These are phyloP conservation scores for Antheraea assamensis DNA, from an alignment of 2,888 invertebrate species.

Conservation along the genomic window DNA sequence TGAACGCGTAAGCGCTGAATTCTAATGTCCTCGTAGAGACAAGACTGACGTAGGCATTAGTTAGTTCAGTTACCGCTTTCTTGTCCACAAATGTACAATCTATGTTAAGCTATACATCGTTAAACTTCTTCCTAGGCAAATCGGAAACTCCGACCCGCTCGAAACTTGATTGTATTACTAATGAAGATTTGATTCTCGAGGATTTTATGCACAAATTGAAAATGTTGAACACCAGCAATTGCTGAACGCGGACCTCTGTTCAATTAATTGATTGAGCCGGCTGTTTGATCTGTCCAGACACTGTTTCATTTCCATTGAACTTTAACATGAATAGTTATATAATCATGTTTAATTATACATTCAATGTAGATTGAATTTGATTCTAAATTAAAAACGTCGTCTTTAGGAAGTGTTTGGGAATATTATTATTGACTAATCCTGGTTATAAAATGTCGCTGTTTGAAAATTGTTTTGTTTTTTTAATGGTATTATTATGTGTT, in stretches of 20 bases:
- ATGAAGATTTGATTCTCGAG: conserved; percentile 58
- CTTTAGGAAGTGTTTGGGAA: not conserved
- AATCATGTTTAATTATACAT: not conserved
- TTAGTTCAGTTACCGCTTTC: not conserved
- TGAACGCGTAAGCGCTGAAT: not conserved
- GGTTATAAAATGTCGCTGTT: too few relatives aligned
- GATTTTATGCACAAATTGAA: conserved; percentile 62
- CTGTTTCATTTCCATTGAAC: conserved; percentile 29
- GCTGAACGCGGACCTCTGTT: conserved; percentile 38
- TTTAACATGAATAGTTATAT: conserved; percentile 24
- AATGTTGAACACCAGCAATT: conserved; percentile 48
- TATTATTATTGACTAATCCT: not conserved
- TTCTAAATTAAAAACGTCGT: not conserved
- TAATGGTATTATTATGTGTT: too few relatives aligned
- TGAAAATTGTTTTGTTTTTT: too few relatives aligned
- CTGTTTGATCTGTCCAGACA: conserved; percentile 38
- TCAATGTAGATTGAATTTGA: not conserved
- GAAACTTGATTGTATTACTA: conserved; percentile 62
- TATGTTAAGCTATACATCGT: conserved; percentile 28
- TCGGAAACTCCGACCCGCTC: conserved; percentile 53
- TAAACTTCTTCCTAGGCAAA: conserved; percentile 47
- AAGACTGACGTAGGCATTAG: not conserved
- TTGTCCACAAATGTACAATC: conserved; percentile 30
- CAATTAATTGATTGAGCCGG: conserved; percentile 48
- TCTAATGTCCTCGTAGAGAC: not conserved